Percentiles rank a stretch among this genome's conserved stretches.
These are phyloP conservation scores for Acrossocheilus fasciatus DNA, from an alignment of 2,797 vertebrate genomes.

Conservation along the genomic window DNA sequence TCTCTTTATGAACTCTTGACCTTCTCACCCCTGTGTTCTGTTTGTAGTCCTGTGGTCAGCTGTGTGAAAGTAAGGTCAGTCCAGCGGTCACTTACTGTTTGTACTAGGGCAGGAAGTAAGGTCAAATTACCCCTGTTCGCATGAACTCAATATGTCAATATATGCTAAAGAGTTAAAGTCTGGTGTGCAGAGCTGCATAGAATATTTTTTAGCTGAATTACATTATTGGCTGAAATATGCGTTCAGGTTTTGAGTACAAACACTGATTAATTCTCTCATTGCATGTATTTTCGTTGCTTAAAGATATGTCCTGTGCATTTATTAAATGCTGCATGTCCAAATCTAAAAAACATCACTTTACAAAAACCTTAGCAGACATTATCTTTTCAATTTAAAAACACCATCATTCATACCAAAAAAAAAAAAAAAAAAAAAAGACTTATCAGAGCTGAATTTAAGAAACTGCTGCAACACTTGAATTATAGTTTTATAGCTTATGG, in stretches of 20 bases:
- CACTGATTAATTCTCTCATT: not conserved
- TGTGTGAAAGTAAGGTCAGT: slow-evolving; percentile 40
- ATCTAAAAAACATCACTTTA: not conserved
- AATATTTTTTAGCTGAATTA: not conserved
- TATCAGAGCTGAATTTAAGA: not conserved
- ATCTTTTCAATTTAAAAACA: slow-evolving; percentile 4
- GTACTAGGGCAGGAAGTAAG: slow-evolving; percentile 39
- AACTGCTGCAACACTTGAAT: not conserved
- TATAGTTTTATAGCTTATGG: not conserved
- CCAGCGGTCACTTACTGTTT: slow-evolving; percentile 32
- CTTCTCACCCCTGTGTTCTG: slow-evolving; percentile 32
- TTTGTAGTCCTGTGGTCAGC: slow-evolving; percentile 38
- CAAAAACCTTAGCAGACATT: not conserved
- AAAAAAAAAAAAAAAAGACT: not conserved
- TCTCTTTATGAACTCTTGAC: slow-evolving; percentile 34
- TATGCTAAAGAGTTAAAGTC: not conserved
- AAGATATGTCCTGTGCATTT: not conserved
- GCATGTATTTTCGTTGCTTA: not conserved
- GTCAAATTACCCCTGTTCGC: slow-evolving; percentile 18
- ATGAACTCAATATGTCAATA: slow-evolving; percentile 15
- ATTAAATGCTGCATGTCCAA: not conserved
- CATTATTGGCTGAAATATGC: slow-evolving; percentile 21
- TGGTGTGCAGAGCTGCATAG: not conserved
- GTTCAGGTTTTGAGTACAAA: slow-evolving; percentile 16
- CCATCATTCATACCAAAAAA: not conserved